Evolutionary conservation across 2,113 vertebrate species (phyloP).

Genomic region (Lophochroa leadbeateri): DNA sequence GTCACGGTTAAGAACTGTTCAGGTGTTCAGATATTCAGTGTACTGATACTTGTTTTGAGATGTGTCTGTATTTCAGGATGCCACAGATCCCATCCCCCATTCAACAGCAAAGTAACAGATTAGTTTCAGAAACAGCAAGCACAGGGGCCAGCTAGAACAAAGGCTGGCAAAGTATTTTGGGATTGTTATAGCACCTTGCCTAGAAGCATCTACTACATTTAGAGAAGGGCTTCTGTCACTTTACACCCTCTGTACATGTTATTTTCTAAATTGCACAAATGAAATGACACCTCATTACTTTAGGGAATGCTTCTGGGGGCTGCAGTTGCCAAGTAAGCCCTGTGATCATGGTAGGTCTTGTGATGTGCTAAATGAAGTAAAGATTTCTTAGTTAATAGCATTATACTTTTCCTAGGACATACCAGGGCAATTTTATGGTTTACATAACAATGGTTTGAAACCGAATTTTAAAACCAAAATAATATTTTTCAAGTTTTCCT

Average conservation of each 20-base stretch:
- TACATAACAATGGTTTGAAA: neutral
- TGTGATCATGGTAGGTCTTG: neutral
- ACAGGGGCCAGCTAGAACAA: neutral
- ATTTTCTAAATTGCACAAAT: neutral
- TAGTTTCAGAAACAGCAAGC: neutral
- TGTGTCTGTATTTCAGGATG: neutral
- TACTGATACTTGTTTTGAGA: neutral
- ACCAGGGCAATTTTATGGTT: neutral
- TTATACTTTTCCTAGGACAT: neutral
- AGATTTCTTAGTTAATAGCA: neutral
- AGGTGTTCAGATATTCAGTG: neutral
- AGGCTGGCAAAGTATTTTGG: neutral
- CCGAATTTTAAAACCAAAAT: neutral
- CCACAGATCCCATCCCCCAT: neutral
- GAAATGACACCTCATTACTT: neutral
- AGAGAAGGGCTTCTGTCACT: neutral
- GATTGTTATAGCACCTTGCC: neutral
- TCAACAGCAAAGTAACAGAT: neutral
- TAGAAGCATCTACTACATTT: neutral
- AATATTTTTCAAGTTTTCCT: neutral
- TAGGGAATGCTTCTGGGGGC: neutral
- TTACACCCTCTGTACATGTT: rapidly evolving
- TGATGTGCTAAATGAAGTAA: neutral
- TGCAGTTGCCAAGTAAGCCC: neutral
- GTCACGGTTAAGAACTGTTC: neutral